A percentile compares a stretch with the other conserved stretches of the same genome.
Conservation (phyloP, 2,113 vertebrate genomes). For the Pteropus alecto region DNA sequence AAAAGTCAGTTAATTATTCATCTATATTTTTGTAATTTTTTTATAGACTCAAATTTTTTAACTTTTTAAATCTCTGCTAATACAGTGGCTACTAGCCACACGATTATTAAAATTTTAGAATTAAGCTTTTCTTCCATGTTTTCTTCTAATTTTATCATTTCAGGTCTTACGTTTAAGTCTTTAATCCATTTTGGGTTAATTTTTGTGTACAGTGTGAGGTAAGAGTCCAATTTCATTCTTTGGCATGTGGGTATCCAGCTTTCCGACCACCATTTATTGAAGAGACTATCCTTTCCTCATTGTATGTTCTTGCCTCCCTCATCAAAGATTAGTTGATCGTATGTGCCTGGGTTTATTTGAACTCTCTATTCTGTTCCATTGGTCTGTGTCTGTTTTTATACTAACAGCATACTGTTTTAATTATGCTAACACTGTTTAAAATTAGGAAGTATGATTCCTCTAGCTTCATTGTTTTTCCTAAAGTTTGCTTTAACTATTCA, state of each 20-base stretch:
- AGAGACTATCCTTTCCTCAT: neutral
- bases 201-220: neutral
- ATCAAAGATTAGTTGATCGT: neutral
- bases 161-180: neutral
- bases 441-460: neutral
- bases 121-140: neutral
- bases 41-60: neutral
- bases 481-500: neutral
- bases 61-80: neutral
- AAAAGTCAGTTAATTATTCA: neutral
- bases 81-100: neutral
- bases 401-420: neutral
- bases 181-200: neutral
- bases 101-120: neutral
- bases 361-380: neutral
- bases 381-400: neutral
- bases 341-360: neutral
- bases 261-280: neutral
- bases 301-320: neutral
- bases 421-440: neutral
- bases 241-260: neutral
- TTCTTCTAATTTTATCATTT: neutral
- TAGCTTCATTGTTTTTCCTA: constrained; percentile 3
- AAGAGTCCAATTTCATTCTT: neutral
- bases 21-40: neutral